Conservation (phyloP, 2,113 vertebrate genomes). For the Coreoperca whiteheadi region DNA sequence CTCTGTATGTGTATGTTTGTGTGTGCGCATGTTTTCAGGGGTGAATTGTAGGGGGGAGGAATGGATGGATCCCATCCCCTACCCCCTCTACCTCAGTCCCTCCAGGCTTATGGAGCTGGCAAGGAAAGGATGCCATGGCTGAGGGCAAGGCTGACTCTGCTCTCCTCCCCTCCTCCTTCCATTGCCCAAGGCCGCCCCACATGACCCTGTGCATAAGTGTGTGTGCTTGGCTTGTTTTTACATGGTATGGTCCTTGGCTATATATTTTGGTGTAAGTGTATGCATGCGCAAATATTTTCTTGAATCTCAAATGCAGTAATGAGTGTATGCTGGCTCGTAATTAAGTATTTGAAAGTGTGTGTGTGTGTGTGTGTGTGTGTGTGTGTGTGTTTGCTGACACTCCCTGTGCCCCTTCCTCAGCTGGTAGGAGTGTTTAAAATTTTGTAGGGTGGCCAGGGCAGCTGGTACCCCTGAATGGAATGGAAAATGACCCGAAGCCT, state of each 20-base stretch:
- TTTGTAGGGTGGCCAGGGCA: conserved; percentile 72
- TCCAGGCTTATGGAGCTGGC: conserved; percentile 76
- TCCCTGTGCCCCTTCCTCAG: conserved; percentile 48
- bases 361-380: neutral
- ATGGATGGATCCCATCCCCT: conserved; percentile 64
- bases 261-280: conserved; percentile 46
- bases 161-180: conserved; percentile 57
- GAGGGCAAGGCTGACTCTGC: conserved; percentile 79
- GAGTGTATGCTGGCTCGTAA: conserved; percentile 29
- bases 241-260: conserved; percentile 54
- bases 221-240: conserved; percentile 42
- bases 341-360: conserved; percentile 29
- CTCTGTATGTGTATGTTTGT: conserved; percentile 58
- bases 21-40: conserved; percentile 44
- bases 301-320: conserved; percentile 44
- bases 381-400: neutral
- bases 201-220: conserved; percentile 62
- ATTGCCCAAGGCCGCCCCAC: conserved; percentile 75
- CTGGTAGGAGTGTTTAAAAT: conserved; percentile 62
- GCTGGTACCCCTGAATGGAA: conserved; percentile 74
- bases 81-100: conserved; percentile 73
- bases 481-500: conserved; percentile 77
- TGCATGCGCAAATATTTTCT: conserved; percentile 46
- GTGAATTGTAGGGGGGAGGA: conserved; percentile 57
- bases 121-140: conserved; percentile 79